phyloP scores from a whole-genome alignment of 2,797 vertebrate species.

The Acipenser oxyrinchus region DNA sequence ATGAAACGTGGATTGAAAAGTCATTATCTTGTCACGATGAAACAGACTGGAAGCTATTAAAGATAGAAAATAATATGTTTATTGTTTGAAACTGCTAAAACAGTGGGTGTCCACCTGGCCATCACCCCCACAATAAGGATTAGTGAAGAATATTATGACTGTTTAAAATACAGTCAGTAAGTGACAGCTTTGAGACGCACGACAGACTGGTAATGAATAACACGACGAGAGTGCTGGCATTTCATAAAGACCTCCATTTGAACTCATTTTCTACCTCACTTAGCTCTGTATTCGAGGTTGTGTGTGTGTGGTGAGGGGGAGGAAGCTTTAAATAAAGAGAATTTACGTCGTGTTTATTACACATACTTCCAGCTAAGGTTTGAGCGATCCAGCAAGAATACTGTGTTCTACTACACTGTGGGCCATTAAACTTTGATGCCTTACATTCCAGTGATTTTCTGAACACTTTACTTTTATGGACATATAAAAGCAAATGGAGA shows the following conservation, averaged over 20 bases:
- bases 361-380: no score
- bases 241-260: slow-evolving; percentile 1
- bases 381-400: no score
- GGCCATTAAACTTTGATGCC: no score
- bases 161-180: slow-evolving; percentile 1
- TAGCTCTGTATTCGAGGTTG: not conserved
- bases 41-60: not conserved
- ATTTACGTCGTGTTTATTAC: no score
- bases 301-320: not conserved
- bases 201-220: not conserved
- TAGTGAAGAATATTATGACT: not conserved
- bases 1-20: not conserved
- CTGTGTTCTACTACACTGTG: no score
- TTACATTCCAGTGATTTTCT: no score
- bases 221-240: slow-evolving; percentile 1
- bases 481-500: no score
- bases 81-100: not conserved
- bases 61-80: not conserved
- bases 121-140: not conserved
- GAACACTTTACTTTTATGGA: no score
- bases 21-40: slow-evolving; percentile 1
- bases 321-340: not conserved
- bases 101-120: not conserved
- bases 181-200: not conserved
- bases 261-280: slow-evolving; percentile 2